Evolutionary conservation across 2,888 invertebrate genomes (phyloP), one percentile per base, ranked within the genome.

Genomic region (Alloplasta piceator): DNA sequence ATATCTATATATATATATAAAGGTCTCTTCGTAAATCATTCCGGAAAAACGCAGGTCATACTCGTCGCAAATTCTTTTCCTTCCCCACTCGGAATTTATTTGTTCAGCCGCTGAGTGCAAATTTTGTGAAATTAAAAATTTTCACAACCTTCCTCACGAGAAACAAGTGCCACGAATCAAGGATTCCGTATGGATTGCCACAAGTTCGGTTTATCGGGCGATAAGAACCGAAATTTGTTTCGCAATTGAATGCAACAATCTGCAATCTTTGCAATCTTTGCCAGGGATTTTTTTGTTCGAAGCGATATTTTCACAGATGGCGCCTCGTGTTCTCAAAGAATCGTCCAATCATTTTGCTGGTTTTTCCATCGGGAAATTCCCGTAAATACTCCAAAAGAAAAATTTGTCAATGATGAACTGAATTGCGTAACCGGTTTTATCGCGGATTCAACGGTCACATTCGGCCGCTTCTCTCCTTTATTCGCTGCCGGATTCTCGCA

Each of bases 181-280:
- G 9, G 14, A 43, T 48, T 50, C 66, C 66, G 64, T 66, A 66
- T 74, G 66, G 66, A 48, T 14, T 56, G 43, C 26, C 9, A 5
- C 1, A 41, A 41, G 38, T 72, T 26, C 52, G 36, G 26, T 16
- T 50, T 52, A 52, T 52, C 66, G 66, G 50, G 64, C 64, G 50
- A 66, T 52, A 7, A 14, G 6, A 26, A 12, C 36, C 50, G 12
- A 14, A 66, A 66, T 50, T 46, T 64, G 0, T 72, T 76, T 73
- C 50, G 46, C 61, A 61, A 74, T 39, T n/a, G 36, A 60, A 38
- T 63, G 67, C 80, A 80, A 80, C 60, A 60, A 48, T 73, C 26
- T 52, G 43, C 38, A n/a, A 67, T 12, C 43, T n/a, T 50, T 50
- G 50, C 5, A 5, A 12, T 6, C 14, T 50, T 50, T n/a, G n/a